Evolutionary conservation across 1,140 invertebrate species (phyloP), one percentile per base, ranked within the genome.

Genomic region (Doryteuthis pealeii): DNA sequence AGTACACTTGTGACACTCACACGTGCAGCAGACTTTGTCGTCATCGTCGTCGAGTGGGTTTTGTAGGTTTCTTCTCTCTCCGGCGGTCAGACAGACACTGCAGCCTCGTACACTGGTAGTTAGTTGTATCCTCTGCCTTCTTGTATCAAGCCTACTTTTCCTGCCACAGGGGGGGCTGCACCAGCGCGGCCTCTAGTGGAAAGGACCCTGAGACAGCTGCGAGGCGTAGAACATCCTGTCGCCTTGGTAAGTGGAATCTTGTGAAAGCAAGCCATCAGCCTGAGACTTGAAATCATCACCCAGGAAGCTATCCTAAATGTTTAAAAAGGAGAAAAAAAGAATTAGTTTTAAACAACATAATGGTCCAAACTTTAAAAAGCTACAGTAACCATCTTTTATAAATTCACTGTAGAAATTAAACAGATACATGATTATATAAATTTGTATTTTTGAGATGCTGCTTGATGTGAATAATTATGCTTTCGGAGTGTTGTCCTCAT

Each of bases 201-300:
- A 86, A 30, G 82, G 83, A 75, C 90, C 91, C 79, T 89, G 88
- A 40, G 92, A 91, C 78, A 84, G 85, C 82, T 84, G 87, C 35
- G 87, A 92, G 32, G 82, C 92, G 81, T 91, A 93, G 72, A 91
- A 91, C 74, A 91, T 91, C 73, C 93, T 89, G 80, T 93, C 93
- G 68, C 92, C 93, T 88, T 96, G 94, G 89, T 96, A 97, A 76
- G 94, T 95, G 12, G 95, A 96, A 89, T 98, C 96, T 89, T 98
- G 96, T 5, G 96, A 98, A 78, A 98, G 89, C 75, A 98, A 90
- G 65, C 94, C 95, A 84, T 98, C 96, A 90, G 95, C 94, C 88
- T 97, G 96, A 35, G 95, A 97, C 81, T 95, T 95, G 86, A 95
- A 95, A 78, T 96, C 95, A 77, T 94, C 93, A 75, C 91, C 91